Percentiles rank a stretch among this genome's conserved stretches.
These are phyloP conservation scores for Orussus abietinus DNA, from an alignment of 1,140 invertebrate species.

Conservation along the genomic window DNA sequence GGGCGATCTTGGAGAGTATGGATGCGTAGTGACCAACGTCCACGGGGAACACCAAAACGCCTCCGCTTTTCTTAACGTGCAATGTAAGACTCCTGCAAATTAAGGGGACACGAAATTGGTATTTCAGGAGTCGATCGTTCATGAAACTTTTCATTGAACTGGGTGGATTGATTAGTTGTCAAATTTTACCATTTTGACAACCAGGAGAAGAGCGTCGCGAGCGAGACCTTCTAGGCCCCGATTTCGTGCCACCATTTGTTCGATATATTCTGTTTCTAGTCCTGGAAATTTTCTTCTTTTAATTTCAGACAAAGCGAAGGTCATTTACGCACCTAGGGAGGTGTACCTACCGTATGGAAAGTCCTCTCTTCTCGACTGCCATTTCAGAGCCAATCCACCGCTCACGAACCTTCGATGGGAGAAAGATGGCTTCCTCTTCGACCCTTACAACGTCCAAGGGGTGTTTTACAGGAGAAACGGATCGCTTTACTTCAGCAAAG, in stretches of 20 bases:
- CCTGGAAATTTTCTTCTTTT: too few relatives aligned
- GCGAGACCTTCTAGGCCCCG: too few relatives aligned
- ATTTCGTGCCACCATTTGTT: too few relatives aligned
- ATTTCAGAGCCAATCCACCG: constrained; percentile 89
- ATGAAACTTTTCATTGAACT: too few relatives aligned
- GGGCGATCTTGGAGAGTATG: constrained; percentile 84
- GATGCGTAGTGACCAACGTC: constrained; percentile 78
- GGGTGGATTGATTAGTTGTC: constrained; percentile 1
- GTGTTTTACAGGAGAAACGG: constrained; percentile 84
- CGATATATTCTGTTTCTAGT: constrained; percentile 8
- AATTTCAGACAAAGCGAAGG: constrained; percentile 86
- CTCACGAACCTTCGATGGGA: constrained; percentile 91
- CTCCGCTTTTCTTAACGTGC: constrained; percentile 87
- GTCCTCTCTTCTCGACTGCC: constrained; percentile 86
- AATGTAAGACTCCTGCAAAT: constrained; percentile 75
- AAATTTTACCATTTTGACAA: constrained; percentile 11
- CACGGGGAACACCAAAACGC: constrained; percentile 80
- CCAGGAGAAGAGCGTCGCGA: too few relatives aligned
- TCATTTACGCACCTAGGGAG: constrained; percentile 82
- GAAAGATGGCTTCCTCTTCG: constrained; percentile 87
- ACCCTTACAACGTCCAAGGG: constrained; percentile 84
- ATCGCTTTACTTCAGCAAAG: constrained; percentile 79
- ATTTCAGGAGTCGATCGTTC: too few relatives aligned
- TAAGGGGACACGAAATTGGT: constrained; percentile 1
- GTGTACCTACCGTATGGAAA: constrained; percentile 86